phyloP scores from a whole-genome alignment of 2,888 invertebrate genomes.

The Oxyteleia sp. region DNA sequence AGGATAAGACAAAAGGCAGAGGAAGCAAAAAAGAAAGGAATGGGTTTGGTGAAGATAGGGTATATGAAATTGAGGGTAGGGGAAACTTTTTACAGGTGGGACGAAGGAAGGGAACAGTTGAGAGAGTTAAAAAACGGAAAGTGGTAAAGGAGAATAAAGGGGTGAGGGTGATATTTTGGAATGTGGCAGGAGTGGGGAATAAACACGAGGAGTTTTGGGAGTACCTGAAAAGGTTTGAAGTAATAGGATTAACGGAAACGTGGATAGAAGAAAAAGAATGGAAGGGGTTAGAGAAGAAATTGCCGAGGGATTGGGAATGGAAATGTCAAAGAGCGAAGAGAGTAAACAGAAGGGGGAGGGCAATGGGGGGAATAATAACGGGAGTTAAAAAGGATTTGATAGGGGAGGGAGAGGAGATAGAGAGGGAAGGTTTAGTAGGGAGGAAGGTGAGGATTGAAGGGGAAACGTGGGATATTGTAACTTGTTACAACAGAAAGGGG shows the following conservation, averaged over 20 bases:
- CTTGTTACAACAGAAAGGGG: conserved; percentile 21
- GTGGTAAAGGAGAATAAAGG: too few species aligned
- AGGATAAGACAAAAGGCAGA: too few species aligned
- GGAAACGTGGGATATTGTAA: conserved; percentile 19
- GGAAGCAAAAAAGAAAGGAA: too few species aligned
- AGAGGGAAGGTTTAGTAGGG: background rate
- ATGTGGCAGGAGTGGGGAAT: conserved; percentile 20
- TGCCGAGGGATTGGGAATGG: conserved; percentile 30
- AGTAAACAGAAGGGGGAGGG: conserved; percentile 7
- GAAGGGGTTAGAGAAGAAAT: conserved; percentile 6
- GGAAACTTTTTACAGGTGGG: too few species aligned
- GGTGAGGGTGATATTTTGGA: conserved; percentile 44
- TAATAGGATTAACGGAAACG: conserved; percentile 37
- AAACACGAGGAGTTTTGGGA: conserved; percentile 43
- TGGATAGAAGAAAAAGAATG: conserved; percentile 48
- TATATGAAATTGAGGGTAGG: too few species aligned
- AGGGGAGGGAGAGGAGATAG: background rate
- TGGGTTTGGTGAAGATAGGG: too few species aligned
- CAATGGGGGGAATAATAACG: conserved; percentile 40
- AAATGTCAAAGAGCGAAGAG: conserved; percentile 21
- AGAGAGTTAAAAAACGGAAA: too few species aligned
- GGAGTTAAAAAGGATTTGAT: conserved; percentile 34
- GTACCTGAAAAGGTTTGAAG: conserved; percentile 20
- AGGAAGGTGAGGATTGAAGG: background rate
- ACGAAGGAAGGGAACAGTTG: too few species aligned